phyloP scores from a whole-genome alignment of 2,113 vertebrate genomes.

The Falcunculus frontatus region DNA sequence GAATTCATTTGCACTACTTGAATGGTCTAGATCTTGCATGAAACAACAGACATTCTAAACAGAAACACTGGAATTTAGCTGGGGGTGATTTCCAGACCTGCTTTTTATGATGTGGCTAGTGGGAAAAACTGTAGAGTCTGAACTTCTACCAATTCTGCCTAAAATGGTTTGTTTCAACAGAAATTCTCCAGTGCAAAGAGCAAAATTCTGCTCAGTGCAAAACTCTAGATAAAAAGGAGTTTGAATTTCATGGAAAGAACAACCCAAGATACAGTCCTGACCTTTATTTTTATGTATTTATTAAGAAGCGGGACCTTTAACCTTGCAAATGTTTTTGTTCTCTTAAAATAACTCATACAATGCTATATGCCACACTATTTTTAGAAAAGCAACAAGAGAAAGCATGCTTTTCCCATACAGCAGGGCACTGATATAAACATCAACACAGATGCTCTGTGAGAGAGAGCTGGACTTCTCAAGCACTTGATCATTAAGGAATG shows the following conservation, averaged over 20 bases:
- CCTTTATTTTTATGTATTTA: conserved; percentile 69
- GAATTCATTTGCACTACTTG: conserved; percentile 71
- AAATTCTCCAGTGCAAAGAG: conserved; percentile 19
- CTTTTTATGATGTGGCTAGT: conserved; percentile 52
- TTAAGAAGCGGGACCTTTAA: conserved; percentile 74
- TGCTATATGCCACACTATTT: conserved; percentile 77
- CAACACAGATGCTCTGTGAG: conserved; percentile 90
- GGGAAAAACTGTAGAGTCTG: conserved; percentile 54
- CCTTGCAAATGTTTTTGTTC: conserved; percentile 78
- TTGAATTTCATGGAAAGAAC: conserved; percentile 45
- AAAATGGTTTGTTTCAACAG: conserved; percentile 53
- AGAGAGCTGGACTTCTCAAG: conserved; percentile 80
- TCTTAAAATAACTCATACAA: conserved; percentile 79
- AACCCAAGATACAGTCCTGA: conserved; percentile 50
- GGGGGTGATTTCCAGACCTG: conserved; percentile 63
- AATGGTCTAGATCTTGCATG: conserved; percentile 49
- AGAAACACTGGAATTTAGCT: conserved; percentile 61
- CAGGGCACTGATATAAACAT: conserved; percentile 79
- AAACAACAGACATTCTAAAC: conserved; percentile 70
- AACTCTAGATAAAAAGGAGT: conserved; percentile 35
- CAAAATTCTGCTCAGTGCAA: background rate
- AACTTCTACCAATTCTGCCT: conserved; percentile 23
- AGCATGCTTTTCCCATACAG: conserved; percentile 82
- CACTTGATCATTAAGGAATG: conserved; percentile 99
- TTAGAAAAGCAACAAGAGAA: conserved; percentile 78